A percentile compares a stretch with the other conserved stretches of the same genome.
These are phyloP conservation scores for Thera britannica DNA, from an alignment of 2,888 invertebrate genomes.

Conservation along the genomic window DNA sequence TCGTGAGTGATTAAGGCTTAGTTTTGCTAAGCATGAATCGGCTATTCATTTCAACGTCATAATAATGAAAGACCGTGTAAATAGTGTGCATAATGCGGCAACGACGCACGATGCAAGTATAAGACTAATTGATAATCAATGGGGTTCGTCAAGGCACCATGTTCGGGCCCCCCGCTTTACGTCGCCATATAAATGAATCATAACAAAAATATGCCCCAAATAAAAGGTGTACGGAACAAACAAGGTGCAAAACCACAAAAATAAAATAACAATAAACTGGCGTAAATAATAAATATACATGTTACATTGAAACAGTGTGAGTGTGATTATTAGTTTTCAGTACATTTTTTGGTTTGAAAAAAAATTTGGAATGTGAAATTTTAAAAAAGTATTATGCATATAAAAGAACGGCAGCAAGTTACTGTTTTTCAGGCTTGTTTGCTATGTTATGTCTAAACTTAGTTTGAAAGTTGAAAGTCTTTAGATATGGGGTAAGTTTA, in stretches of 20 bases:
- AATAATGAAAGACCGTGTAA: constrained; percentile 75
- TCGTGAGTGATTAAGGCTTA: constrained; percentile 48
- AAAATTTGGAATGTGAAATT: too few relatives aligned
- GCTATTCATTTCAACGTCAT: constrained; percentile 63
- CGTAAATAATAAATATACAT: too few relatives aligned
- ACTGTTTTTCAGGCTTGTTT: too few relatives aligned
- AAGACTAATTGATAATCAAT: constrained; percentile 84
- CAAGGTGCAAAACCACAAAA: constrained; percentile 36
- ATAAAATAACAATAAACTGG: neutral
- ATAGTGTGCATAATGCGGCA: constrained; percentile 79
- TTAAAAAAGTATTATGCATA: too few relatives aligned
- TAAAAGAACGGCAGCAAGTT: too few relatives aligned
- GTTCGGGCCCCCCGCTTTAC: constrained; percentile 38
- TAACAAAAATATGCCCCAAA: constrained; percentile 65
- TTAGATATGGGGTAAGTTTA: too few relatives aligned
- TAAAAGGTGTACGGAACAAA: constrained; percentile 41
- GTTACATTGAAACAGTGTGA: too few relatives aligned
- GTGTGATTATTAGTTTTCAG: too few relatives aligned
- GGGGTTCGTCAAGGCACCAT: constrained; percentile 63
- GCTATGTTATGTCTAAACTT: too few relatives aligned
- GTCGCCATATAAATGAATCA: constrained; percentile 75
- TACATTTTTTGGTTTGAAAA: too few relatives aligned
- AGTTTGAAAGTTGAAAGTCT: too few relatives aligned
- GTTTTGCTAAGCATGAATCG: constrained; percentile 42
- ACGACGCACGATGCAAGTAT: constrained; percentile 77